phyloP scores from a whole-genome alignment of 2,113 vertebrate species.

The Brienomyrus longianalis region DNA sequence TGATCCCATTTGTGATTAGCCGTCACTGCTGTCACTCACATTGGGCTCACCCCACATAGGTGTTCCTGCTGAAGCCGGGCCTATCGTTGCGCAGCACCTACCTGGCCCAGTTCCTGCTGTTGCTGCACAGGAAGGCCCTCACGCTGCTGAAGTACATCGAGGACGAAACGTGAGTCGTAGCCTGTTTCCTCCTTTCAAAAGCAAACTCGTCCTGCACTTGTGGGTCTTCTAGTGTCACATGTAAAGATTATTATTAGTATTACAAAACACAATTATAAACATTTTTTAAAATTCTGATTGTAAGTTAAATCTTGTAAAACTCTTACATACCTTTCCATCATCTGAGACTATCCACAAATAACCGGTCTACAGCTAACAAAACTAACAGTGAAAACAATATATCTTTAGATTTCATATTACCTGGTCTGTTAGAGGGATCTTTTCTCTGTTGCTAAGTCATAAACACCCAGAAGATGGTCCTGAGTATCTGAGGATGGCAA shows the following conservation, averaged over 20 bases:
- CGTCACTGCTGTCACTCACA: background rate
- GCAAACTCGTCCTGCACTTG: too few relatives aligned
- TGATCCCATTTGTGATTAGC: background rate
- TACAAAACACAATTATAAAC: background rate
- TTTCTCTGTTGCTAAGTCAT: background rate
- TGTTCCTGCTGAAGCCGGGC: constrained; percentile 89
- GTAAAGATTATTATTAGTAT: background rate
- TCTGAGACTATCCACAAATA: background rate
- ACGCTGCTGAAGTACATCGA: constrained; percentile 95
- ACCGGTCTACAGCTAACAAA: background rate
- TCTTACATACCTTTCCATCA: background rate
- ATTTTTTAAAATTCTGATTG: background rate
- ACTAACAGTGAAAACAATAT: background rate
- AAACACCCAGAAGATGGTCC: background rate
- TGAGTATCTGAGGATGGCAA: background rate
- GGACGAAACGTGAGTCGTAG: constrained; percentile 85
- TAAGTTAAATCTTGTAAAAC: background rate
- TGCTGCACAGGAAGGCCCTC: constrained; percentile 94
- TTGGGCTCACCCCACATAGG: constrained; percentile 50
- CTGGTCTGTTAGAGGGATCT: background rate
- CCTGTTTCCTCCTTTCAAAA: background rate
- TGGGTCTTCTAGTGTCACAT: background rate
- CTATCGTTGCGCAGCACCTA: constrained; percentile 83
- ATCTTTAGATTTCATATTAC: background rate
- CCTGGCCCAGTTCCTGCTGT: constrained; percentile 86